A percentile compares a stretch with the other conserved stretches of the same genome.
Conservation (phyloP, 2,888 invertebrate species). For the Drosophila anomelani region DNA sequence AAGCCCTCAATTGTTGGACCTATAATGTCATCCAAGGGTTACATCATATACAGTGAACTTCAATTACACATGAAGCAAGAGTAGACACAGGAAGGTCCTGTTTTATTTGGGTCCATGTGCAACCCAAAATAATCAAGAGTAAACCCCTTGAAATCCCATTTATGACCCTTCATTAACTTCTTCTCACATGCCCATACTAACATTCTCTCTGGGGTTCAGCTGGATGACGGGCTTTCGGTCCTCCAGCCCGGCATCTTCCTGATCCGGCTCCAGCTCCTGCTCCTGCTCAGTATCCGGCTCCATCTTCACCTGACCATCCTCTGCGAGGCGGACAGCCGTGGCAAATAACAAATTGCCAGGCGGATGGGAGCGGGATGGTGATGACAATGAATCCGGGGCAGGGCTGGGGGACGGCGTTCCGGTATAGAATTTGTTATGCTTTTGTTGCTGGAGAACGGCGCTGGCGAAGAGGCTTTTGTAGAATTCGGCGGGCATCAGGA, state of each 20-base stretch:
- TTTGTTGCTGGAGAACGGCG: conserved; percentile 86
- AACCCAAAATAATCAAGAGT: conserved; percentile 85
- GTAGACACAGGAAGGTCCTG: conserved; percentile 30
- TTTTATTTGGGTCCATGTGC: conserved; percentile 43
- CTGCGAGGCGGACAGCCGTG: conserved; percentile 65
- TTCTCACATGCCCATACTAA: conserved; percentile 63
- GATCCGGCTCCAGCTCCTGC: conserved; percentile 7
- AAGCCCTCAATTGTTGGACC: conserved; percentile 24
- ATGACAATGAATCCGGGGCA: conserved; percentile 22
- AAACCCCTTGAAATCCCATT: conserved; percentile 35
- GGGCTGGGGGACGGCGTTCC: conserved; percentile 56
- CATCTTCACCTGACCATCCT: conserved; percentile 57
- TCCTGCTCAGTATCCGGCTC: conserved; percentile 34
- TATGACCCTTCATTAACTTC: conserved; percentile 39
- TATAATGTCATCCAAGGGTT: conserved; percentile 22
- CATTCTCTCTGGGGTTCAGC: conserved; percentile 50
- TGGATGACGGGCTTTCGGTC: conserved; percentile 23
- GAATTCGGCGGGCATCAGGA: conserved; percentile 90
- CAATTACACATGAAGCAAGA: conserved; percentile 7
- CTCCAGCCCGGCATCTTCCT: conserved; percentile 7
- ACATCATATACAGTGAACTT: conserved; percentile 4
- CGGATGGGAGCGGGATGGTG: conserved; percentile 63
- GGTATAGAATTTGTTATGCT: conserved; percentile 66
- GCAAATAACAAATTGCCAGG: conserved; percentile 87
- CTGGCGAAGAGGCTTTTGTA: conserved; percentile 92